Conservation (phyloP, 2,113 vertebrate genomes). For the Sander vitreus region DNA sequence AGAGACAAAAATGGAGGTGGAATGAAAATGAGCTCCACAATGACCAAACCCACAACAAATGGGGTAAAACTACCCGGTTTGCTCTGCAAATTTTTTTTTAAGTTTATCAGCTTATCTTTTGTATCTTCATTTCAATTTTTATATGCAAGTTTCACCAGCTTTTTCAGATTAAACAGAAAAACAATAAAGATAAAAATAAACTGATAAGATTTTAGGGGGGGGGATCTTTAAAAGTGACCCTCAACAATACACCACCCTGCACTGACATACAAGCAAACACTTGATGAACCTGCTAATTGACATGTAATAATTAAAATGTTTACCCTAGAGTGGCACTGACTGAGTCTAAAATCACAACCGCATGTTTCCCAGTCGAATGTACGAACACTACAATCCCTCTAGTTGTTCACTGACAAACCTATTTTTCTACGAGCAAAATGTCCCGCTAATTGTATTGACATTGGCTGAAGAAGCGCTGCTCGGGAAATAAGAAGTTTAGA, state of each 20-base stretch:
- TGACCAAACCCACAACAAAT: too few species aligned
- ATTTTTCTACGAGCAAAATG: conserved; percentile 61
- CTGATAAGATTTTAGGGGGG: neutral
- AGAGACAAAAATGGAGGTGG: neutral
- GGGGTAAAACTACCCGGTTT: neutral
- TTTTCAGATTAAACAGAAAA: neutral
- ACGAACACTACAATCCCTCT: conserved; percentile 29
- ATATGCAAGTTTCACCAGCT: neutral
- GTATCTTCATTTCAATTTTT: neutral
- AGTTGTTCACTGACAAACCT: conserved; percentile 60
- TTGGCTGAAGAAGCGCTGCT: conserved; percentile 64
- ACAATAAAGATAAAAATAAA: neutral
- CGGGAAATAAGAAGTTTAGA: conserved; percentile 60
- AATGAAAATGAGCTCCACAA: neutral
- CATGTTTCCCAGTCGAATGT: conserved; percentile 37
- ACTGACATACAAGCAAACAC: conserved; percentile 1
- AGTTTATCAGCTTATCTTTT: neutral
- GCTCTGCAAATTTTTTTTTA: too few species aligned
- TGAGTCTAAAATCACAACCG: conserved; percentile 56
- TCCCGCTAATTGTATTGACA: conserved; percentile 74
- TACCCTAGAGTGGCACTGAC: conserved; percentile 22
- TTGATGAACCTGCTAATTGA: conserved; percentile 29
- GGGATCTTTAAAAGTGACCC: neutral
- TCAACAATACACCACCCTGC: neutral
- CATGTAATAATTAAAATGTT: conserved; percentile 41